phyloP scores from a whole-genome alignment of 2,888 invertebrate genomes.

The Tryphoninae sp. region DNA sequence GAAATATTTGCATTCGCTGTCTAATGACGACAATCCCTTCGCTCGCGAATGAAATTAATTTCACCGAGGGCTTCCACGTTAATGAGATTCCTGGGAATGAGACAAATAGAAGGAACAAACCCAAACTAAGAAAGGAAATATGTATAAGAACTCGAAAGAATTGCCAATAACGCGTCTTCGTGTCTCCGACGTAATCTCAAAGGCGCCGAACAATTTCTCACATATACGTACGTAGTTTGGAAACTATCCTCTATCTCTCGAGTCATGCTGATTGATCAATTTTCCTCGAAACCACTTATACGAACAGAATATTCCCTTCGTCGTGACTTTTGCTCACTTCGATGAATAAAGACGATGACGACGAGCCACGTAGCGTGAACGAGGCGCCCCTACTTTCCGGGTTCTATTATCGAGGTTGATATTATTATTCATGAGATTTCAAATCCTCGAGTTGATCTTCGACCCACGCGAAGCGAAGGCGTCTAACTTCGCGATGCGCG shows the following conservation, averaged over 20 bases:
- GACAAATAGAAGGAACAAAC: not conserved
- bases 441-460: conserved; percentile 59
- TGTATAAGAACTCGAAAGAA: not conserved
- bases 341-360: conserved; percentile 57
- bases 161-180: not conserved
- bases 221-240: conserved; percentile 2
- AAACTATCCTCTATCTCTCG: conserved; percentile 28
- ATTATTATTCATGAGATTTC: conserved; percentile 65
- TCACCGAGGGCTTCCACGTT: not conserved
- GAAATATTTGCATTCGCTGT: not conserved
- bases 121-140: not conserved
- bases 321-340: conserved; percentile 41
- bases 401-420: conserved; percentile 58
- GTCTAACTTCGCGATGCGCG: conserved; percentile 41
- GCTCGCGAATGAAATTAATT: not conserved
- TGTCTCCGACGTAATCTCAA: conserved; percentile 1
- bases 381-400: conserved; percentile 17
- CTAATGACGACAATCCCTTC: conserved; percentile 1
- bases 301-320: conserved; percentile 35
- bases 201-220: conserved; percentile 1
- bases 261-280: conserved; percentile 51
- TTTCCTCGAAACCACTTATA: conserved; percentile 40
- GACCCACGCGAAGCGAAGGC: conserved; percentile 24
- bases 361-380: conserved; percentile 8
- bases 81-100: not conserved